phyloP scores from a whole-genome alignment of 2,797 vertebrate genomes.

The Peromyscus melanophrys region DNA sequence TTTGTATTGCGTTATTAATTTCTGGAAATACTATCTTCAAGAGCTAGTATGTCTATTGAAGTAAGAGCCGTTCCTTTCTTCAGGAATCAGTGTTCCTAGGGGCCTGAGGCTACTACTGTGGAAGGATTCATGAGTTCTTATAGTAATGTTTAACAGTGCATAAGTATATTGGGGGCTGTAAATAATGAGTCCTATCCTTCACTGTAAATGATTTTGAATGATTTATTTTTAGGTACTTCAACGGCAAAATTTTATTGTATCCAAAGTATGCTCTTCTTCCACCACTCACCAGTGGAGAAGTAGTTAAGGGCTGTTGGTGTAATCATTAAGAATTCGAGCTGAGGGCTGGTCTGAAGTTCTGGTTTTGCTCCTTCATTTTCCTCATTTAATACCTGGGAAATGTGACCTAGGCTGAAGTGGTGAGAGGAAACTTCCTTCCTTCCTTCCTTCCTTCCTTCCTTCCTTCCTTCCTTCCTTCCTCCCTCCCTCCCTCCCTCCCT shows the following conservation, averaged over 20 bases:
- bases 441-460: neutral
- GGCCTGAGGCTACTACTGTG: neutral
- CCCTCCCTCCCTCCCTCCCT: neutral
- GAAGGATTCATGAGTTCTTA: neutral
- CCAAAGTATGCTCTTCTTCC: neutral
- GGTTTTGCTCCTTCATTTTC: constrained; percentile 47
- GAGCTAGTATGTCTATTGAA: constrained; percentile 34
- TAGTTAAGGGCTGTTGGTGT: neutral
- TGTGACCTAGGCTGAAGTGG: constrained; percentile 68
- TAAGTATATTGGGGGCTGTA: neutral
- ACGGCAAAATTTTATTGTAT: neutral
- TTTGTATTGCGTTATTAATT: constrained; percentile 61
- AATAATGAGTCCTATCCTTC: neutral
- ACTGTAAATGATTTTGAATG: neutral
- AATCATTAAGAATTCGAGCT: constrained; percentile 66
- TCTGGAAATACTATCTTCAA: constrained; percentile 48
- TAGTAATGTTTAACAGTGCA: neutral
- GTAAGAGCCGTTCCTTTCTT: neutral
- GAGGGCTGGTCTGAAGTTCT: constrained; percentile 11
- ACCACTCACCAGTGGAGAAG: constrained; percentile 13
- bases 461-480: neutral
- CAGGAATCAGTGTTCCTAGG: neutral
- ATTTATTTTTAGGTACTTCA: constrained; percentile 4
- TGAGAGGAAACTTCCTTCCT: constrained; percentile 52
- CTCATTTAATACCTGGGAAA: constrained; percentile 62